These are phyloP conservation scores for Drosophila birchii DNA, from an alignment of 2,888 invertebrate species.

Conservation along the genomic window DNA sequence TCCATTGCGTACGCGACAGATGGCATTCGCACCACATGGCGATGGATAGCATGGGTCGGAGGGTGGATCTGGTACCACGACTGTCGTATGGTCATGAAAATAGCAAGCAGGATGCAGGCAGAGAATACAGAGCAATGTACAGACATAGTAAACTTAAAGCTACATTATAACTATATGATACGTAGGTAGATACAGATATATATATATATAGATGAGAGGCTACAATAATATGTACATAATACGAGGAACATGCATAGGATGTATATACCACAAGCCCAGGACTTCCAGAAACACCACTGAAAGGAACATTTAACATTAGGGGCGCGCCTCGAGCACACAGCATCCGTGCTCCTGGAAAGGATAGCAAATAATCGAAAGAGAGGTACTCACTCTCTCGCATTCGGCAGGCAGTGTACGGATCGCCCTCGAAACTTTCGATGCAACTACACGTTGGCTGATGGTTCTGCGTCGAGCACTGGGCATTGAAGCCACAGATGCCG, in stretches of 20 bases:
- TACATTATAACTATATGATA: conserved; percentile 35
- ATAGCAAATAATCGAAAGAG: conserved; percentile 44
- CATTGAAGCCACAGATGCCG: conserved; percentile 90
- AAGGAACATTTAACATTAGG: conserved; percentile 76
- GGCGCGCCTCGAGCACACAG: conserved; percentile 17
- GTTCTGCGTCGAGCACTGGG: conserved; percentile 89
- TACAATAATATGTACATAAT: conserved; percentile 62
- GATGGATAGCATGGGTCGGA: conserved; percentile 91
- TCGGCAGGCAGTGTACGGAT: conserved; percentile 92
- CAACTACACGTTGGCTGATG: conserved; percentile 91
- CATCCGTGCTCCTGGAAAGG: conserved; percentile 23
- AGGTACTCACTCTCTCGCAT: conserved; percentile 86
- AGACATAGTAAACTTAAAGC: conserved; percentile 50
- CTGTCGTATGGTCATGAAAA: conserved; percentile 59
- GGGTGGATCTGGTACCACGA: conserved; percentile 86
- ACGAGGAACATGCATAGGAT: conserved; percentile 66
- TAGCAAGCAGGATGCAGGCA: conserved; percentile 58
- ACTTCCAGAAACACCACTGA: conserved; percentile 67
- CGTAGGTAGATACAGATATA: conserved; percentile 23
- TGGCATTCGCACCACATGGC: conserved; percentile 94
- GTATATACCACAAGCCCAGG: conserved; percentile 57
- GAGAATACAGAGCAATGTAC: conserved; percentile 37
- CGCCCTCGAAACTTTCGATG: conserved; percentile 89
- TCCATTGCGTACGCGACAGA: conserved; percentile 92
- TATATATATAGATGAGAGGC: conserved; percentile 28